phyloP scores from a whole-genome alignment of 2,797 vertebrate species.

The Lepilemur septentrionalis region DNA sequence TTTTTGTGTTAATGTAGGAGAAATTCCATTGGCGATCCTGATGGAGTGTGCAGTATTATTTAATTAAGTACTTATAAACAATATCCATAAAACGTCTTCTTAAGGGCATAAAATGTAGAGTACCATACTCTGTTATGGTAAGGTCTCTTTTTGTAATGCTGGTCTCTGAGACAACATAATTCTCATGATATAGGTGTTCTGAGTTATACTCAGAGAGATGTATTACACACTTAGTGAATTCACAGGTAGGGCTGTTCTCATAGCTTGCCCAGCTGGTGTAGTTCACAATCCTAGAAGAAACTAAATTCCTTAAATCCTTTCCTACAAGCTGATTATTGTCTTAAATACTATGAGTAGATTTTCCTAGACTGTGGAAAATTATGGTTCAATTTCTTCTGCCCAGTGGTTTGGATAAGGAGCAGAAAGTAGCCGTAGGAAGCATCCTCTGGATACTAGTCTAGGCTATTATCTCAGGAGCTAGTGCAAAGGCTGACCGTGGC shows the following conservation, averaged over 20 bases:
- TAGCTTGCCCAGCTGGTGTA: background rate
- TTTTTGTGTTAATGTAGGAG: background rate
- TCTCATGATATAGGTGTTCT: background rate
- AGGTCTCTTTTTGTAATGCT: slow-evolving; percentile 3
- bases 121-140: background rate
- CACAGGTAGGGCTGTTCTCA: background rate
- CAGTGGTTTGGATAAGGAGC: background rate
- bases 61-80: slow-evolving; percentile 43
- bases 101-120: slow-evolving; percentile 5
- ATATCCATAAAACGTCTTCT: background rate
- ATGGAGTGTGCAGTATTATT: slow-evolving; percentile 4
- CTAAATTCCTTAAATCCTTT: background rate
- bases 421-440: background rate
- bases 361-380: background rate
- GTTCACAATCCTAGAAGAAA: background rate
- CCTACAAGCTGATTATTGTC: background rate
- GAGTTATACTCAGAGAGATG: background rate
- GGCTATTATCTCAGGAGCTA: background rate
- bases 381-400: background rate
- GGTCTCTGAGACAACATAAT: background rate
- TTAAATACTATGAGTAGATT: background rate
- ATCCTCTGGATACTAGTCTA: rapidly evolving
- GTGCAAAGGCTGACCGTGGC: too few species aligned
- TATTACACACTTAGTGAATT: background rate
- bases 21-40: background rate